Percentiles rank a stretch among this genome's conserved stretches.
These are phyloP conservation scores for Leptobrachium leishanense DNA, from an alignment of 2,113 vertebrate species.

Conservation along the genomic window DNA sequence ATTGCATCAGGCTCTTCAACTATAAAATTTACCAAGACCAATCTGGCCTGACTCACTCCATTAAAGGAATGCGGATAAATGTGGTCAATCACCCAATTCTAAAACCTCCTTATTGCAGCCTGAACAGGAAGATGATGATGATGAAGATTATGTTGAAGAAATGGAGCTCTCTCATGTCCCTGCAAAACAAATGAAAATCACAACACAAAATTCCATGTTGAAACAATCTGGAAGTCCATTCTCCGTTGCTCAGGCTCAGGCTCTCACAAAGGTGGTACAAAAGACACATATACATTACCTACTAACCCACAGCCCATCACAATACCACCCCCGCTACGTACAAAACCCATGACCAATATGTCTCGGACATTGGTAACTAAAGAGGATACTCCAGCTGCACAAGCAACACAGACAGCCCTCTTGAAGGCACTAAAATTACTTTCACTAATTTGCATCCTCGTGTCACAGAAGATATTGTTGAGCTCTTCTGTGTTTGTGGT, in stretches of 20 bases:
- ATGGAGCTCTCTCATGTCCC: conserved; percentile 61
- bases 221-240: conserved; percentile 66
- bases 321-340: conserved; percentile 62
- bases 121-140: neutral
- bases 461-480: conserved; percentile 96
- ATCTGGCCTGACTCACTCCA: conserved; percentile 68
- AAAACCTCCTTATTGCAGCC: conserved; percentile 55
- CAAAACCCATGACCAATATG: conserved; percentile 75
- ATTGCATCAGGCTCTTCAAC: conserved; percentile 65
- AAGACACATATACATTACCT: conserved; percentile 90
- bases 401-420: conserved; percentile 79
- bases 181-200: conserved; percentile 86
- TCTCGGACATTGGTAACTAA: conserved; percentile 82
- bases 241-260: conserved; percentile 77
- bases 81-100: conserved; percentile 74
- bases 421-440: conserved; percentile 97
- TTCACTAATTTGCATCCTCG: conserved; percentile 95
- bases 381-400: conserved; percentile 70
- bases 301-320: conserved; percentile 66
- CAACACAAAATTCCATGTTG: conserved; percentile 70
- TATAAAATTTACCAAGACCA: conserved; percentile 94
- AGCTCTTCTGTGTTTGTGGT: conserved; percentile 95
- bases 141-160: conserved; percentile 51
- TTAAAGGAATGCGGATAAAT: conserved; percentile 75
- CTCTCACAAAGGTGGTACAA: conserved; percentile 96